Evolutionary conservation across 2,888 invertebrate species (phyloP).

Genomic region (Cynaeus angustus): DNA sequence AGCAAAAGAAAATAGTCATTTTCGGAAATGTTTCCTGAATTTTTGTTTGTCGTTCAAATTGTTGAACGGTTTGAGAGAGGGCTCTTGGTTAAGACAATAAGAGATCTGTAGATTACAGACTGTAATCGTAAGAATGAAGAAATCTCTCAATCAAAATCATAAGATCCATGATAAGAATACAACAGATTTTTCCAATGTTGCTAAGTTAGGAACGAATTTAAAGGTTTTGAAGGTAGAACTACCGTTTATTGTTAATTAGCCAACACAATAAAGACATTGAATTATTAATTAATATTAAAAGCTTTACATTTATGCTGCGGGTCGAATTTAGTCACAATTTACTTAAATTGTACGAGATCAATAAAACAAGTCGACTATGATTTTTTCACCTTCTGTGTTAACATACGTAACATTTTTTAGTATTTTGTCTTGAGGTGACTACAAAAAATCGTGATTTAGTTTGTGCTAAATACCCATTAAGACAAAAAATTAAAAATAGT

Average conservation of each 20-base stretch:
- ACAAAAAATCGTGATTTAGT: background rate
- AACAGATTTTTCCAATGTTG: background rate
- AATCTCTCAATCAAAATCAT: background rate
- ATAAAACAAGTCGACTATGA: slow-evolving; percentile 9
- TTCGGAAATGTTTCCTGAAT: background rate
- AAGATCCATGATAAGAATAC: background rate
- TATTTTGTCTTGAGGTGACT: background rate
- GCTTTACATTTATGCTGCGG: no score
- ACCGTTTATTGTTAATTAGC: no score
- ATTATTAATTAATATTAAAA: no score
- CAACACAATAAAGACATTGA: no score
- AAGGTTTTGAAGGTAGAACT: background rate
- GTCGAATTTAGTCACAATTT: no score
- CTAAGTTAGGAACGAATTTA: background rate
- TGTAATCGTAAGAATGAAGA: background rate
- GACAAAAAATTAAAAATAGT: no score
- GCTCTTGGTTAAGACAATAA: background rate
- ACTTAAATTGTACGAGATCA: background rate
- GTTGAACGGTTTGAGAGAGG: background rate
- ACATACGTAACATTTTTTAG: background rate
- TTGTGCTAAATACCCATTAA: background rate
- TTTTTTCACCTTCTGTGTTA: slow-evolving; percentile 35
- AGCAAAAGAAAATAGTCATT: background rate
- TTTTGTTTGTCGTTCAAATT: background rate
- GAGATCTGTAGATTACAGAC: background rate